phyloP scores from a whole-genome alignment of 2,113 vertebrate species.

The Elachura formosa region DNA sequence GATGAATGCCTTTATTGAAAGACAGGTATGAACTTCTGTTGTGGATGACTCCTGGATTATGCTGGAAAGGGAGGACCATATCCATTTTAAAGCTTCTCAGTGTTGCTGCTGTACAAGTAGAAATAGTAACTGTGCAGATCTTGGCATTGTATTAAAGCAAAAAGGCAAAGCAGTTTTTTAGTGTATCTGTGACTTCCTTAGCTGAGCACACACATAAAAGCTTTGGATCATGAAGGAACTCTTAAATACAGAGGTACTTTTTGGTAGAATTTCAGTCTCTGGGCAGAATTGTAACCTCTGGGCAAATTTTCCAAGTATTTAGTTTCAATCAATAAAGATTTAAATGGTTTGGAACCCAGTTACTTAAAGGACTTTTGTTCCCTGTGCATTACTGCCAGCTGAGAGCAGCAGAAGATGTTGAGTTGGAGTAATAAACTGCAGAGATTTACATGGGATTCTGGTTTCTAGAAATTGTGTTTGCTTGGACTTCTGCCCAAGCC shows the following conservation, averaged over 20 bases:
- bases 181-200: neutral
- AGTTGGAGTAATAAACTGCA: neutral
- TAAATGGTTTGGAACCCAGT: neutral
- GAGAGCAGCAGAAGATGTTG: neutral
- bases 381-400: neutral
- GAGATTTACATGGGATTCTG: neutral
- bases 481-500: constrained; percentile 11
- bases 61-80: neutral
- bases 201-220: neutral
- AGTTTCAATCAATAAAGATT: neutral
- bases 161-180: neutral
- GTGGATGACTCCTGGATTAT: neutral
- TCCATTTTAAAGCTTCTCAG: neutral
- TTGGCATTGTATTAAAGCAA: neutral
- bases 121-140: neutral
- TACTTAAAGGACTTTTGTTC: neutral
- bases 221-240: neutral
- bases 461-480: constrained; percentile 4
- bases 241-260: neutral
- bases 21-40: constrained; percentile 78
- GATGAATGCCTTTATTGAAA: constrained; percentile 95
- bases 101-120: neutral
- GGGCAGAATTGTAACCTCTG: neutral
- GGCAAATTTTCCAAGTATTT: neutral
- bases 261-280: neutral